Evolutionary conservation across 1,140 invertebrate genomes (phyloP).

Genomic region (Protaetia brevitarsis): DNA sequence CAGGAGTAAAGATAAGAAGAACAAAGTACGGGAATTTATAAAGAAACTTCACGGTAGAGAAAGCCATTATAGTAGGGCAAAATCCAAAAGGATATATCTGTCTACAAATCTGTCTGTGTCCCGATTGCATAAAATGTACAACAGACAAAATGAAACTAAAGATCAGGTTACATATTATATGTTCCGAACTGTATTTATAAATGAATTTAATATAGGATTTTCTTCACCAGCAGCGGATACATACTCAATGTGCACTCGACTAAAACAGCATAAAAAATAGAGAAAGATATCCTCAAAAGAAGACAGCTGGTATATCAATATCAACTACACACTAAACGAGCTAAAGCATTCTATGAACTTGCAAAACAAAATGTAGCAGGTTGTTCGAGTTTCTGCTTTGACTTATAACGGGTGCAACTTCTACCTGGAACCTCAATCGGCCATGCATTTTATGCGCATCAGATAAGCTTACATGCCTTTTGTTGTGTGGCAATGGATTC

Average conservation of each 20-base stretch:
- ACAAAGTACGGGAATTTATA: slow-evolving; percentile 12
- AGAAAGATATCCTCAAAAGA: no score
- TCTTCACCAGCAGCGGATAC: no score
- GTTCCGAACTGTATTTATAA: no score
- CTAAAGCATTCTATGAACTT: no score
- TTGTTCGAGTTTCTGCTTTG: slow-evolving; percentile 32
- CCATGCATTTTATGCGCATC: slow-evolving; percentile 33
- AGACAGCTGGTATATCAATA: no score
- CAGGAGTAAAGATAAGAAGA: slow-evolving; percentile 10
- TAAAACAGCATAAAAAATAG: no score
- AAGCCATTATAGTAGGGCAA: slow-evolving; percentile 20
- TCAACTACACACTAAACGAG: no score
- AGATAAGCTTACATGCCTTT: slow-evolving; percentile 28
- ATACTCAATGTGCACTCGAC: no score
- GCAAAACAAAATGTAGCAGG: no score
- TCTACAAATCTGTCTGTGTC: slow-evolving; percentile 5
- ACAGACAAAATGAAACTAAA: neutral
- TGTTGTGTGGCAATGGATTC: slow-evolving; percentile 23
- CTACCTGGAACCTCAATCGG: slow-evolving; percentile 32
- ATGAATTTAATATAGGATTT: no score
- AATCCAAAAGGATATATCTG: slow-evolving; percentile 20
- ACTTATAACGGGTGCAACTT: slow-evolving; percentile 37
- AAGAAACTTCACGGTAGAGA: neutral
- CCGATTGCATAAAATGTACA: slow-evolving; percentile 15
- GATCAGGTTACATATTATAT: neutral